Evolutionary conservation across 1,140 invertebrate genomes (phyloP), one percentile per base, ranked within the genome.

Genomic region (Temnothorax curvispinosus): DNA sequence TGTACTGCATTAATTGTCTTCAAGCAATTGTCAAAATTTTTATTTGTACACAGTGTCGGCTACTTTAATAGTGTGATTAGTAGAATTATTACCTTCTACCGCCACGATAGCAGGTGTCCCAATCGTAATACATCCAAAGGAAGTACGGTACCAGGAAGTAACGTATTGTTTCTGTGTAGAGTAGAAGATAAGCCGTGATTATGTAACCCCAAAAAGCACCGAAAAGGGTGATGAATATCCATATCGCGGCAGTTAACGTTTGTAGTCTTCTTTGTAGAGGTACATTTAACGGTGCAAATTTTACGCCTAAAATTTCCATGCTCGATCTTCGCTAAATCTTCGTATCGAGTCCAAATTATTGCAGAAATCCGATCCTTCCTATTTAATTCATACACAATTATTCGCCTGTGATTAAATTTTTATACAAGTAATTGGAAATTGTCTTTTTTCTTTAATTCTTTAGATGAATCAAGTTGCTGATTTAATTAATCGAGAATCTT

Each of bases 251-350:
- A 0, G 97, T 97, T 0, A 98, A 92, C 0, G 98, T 99, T 95
- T 99, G 97, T 2, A 98, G 94, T 7, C 98, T 96, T 35, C 98
- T 95, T 32, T 97, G 94, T 64, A 97, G 88, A 0, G 98, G 98
- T 0, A 98, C 96, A 54, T 96, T 93, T 27, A 97, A 88, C 0
- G 98, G 98, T 1, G 98, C 98, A 95, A 98, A 98, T 94, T 98
- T 96, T 3, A 97, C 94, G 3, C 97, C 97, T 2, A 97, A 85
- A 13, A 97, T 85, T 91, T 96, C 95, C 95, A 94, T 95, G 2
- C 35, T 84, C 21, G 27, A 27, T 27, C 27, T 0, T 4, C 6
- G 11, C 4, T 21, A 15, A 5, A 0, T 15, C n/a, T 1, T 13
- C 0, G 4, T 50, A 11, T n/a, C 9, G 21, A 27, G 5, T 50